Evolutionary conservation across 1,140 invertebrate genomes (phyloP).

Genomic region (Ruditapes philippinarum): DNA sequence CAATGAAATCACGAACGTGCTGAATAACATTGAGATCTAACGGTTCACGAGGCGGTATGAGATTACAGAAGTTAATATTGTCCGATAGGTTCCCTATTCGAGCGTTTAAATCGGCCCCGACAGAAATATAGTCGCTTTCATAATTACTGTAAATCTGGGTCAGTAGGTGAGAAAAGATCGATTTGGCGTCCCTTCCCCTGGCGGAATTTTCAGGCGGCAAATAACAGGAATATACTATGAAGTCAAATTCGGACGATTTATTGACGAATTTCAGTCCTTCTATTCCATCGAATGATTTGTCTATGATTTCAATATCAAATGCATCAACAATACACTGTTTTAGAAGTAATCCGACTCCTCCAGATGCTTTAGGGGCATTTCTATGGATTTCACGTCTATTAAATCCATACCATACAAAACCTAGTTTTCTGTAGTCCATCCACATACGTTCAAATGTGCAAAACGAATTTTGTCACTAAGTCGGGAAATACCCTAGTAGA

Average conservation of each 20-base stretch:
- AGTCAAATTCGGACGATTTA: neutral
- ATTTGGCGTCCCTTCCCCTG: slow-evolving; percentile 26
- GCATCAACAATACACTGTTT: neutral
- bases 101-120: slow-evolving; percentile 55
- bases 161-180: slow-evolving; percentile 40
- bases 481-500: neutral
- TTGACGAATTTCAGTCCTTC: neutral
- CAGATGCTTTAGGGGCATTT: slow-evolving; percentile 15
- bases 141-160: slow-evolving; percentile 46
- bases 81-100: slow-evolving; percentile 35
- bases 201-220: slow-evolving; percentile 55
- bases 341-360: neutral
- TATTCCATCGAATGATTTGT: slow-evolving; percentile 16
- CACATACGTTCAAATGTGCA: slow-evolving; percentile 30
- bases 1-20: slow-evolving; percentile 30
- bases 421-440: slow-evolving; percentile 2
- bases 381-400: neutral
- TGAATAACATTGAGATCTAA: slow-evolving; percentile 51
- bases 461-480: neutral
- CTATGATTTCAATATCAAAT: neutral
- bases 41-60: neutral
- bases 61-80: slow-evolving; percentile 10
- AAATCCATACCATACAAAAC: neutral
- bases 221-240: slow-evolving; percentile 46
- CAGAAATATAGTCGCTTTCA: slow-evolving; percentile 31